Evolutionary conservation across 2,888 invertebrate species (phyloP).

Genomic region (Panzeria rudis): DNA sequence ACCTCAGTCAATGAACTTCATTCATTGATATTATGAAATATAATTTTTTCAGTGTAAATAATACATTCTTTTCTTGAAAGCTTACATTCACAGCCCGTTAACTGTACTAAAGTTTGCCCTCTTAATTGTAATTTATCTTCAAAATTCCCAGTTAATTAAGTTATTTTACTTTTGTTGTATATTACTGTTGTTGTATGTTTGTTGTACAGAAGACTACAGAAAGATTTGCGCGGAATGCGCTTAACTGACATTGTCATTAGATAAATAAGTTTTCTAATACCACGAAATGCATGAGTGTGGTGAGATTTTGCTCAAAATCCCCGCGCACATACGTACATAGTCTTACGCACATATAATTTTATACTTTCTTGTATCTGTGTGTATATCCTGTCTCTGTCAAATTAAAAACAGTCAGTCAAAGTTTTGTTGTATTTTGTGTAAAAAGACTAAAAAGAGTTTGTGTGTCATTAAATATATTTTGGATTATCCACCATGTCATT

Average conservation of each 20-base stretch:
- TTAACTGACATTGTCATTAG: conserved; percentile 58
- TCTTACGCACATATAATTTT: neutral
- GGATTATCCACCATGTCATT: conserved; percentile 70
- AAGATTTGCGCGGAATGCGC: conserved; percentile 1
- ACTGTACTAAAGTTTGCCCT: neutral
- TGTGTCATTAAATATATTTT: conserved; percentile 30
- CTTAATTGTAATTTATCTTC: conserved; percentile 23
- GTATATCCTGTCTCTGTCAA: conserved; percentile 60
- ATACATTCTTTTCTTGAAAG: neutral
- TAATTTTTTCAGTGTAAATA: too few species aligned
- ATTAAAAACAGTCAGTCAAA: conserved; percentile 68
- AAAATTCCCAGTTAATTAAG: conserved; percentile 38
- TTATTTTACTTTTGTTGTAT: conserved; percentile 12
- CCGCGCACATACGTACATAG: neutral
- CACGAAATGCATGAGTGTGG: conserved; percentile 34
- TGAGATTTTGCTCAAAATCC: conserved; percentile 3
- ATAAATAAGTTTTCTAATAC: conserved; percentile 58
- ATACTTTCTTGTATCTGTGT: conserved; percentile 43
- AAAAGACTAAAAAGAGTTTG: conserved; percentile 1
- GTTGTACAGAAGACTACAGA: neutral
- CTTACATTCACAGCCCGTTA: neutral
- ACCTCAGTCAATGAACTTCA: too few species aligned
- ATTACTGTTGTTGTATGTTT: too few species aligned
- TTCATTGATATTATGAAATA: too few species aligned
- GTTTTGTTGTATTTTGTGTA: conserved; percentile 23